phyloP scores from a whole-genome alignment of 1,140 invertebrate species.

The Orchesella cincta region DNA sequence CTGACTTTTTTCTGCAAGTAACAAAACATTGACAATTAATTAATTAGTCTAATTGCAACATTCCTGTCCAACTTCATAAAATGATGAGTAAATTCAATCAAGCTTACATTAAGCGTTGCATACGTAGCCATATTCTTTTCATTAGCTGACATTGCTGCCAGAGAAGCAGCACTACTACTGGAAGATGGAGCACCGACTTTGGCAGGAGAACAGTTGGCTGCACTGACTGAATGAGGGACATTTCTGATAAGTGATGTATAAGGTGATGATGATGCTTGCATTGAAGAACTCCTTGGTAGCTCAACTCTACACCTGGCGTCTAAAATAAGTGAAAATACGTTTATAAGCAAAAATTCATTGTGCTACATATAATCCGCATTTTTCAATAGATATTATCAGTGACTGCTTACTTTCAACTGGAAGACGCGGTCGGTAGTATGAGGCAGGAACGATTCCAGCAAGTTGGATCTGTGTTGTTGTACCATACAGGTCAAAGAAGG shows the following conservation, averaged over 20 bases:
- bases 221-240: slow-evolving; percentile 8
- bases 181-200: slow-evolving; percentile 20
- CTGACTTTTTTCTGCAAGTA: slow-evolving; percentile 2
- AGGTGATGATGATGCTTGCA: slow-evolving; percentile 2
- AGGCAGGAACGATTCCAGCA: slow-evolving; percentile 10
- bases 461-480: slow-evolving; percentile 78
- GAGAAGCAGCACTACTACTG: neutral
- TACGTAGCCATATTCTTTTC: slow-evolving; percentile 1
- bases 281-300: slow-evolving; percentile 6
- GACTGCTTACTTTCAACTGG: neutral
- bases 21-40: neutral
- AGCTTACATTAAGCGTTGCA: slow-evolving; percentile 14
- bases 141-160: slow-evolving; percentile 7
- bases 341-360: neutral
- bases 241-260: slow-evolving; percentile 14
- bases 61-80: neutral
- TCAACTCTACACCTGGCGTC: neutral
- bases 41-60: slow-evolving; percentile 5
- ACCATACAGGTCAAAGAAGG: slow-evolving; percentile 94
- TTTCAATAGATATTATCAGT: no score
- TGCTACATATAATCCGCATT: no score
- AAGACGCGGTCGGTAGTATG: neutral
- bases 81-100: neutral
- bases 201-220: slow-evolving; percentile 1
- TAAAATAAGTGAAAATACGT: no score